phyloP scores from a whole-genome alignment of 2,797 vertebrate genomes.

The Arrhamphus sclerolepis region DNA sequence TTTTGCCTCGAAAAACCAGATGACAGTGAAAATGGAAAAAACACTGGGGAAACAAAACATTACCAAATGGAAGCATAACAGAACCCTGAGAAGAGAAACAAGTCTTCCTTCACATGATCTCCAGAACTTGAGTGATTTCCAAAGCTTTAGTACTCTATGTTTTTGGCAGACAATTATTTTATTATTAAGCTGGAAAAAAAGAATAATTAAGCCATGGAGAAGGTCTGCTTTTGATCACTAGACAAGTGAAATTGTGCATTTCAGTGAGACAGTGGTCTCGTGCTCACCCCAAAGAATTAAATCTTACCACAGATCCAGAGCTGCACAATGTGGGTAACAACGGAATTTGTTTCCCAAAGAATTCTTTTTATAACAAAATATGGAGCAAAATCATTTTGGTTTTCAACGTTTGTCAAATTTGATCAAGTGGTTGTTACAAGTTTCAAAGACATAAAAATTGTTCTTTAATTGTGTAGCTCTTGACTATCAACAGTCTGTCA shows the following conservation, averaged over 20 bases:
- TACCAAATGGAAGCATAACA: slow-evolving; percentile 50
- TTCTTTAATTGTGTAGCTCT: slow-evolving; percentile 40
- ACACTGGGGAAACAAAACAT: slow-evolving; percentile 47
- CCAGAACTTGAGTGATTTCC: slow-evolving; percentile 37
- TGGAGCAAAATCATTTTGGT: neutral
- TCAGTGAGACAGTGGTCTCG: slow-evolving; percentile 33
- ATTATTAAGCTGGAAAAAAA: slow-evolving; percentile 7
- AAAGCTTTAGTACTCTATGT: slow-evolving; percentile 37
- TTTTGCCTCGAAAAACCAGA: slow-evolving; percentile 49
- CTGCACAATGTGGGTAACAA: slow-evolving; percentile 42
- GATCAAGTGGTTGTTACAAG: slow-evolving; percentile 2
- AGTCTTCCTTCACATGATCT: slow-evolving; percentile 29
- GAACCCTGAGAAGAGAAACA: slow-evolving; percentile 38
- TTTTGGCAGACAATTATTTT: slow-evolving; percentile 31
- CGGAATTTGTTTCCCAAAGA: slow-evolving; percentile 9
- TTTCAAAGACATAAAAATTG: slow-evolving; percentile 9
- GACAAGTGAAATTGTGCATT: slow-evolving; percentile 18
- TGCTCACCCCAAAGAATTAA: slow-evolving; percentile 34
- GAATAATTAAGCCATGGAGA: slow-evolving; percentile 36
- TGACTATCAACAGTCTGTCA: slow-evolving; percentile 26
- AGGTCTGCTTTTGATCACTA: slow-evolving; percentile 46
- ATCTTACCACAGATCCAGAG: slow-evolving; percentile 32
- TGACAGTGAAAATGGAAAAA: slow-evolving; percentile 55
- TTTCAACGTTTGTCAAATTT: neutral
- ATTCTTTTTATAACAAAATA: slow-evolving; percentile 13